Conservation (phyloP, 1,140 invertebrate genomes). For the Grapholita molesta region DNA sequence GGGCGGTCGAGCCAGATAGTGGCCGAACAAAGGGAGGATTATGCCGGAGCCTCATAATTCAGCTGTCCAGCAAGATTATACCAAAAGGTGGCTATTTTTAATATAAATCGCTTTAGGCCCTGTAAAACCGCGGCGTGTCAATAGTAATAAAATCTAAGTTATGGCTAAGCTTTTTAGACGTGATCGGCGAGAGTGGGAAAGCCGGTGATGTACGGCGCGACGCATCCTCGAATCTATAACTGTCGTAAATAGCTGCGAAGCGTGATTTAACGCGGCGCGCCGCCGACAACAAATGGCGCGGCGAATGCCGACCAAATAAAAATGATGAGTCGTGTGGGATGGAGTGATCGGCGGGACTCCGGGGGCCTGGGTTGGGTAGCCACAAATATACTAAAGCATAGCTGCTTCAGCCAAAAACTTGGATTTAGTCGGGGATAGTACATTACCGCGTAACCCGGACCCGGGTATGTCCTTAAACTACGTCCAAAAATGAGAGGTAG, state of each 20-base stretch:
- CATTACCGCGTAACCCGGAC: too few relatives aligned
- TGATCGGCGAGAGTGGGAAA: not conserved
- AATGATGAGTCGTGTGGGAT: conserved; percentile 14
- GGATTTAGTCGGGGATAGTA: too few relatives aligned
- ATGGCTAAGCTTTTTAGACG: conserved; percentile 8
- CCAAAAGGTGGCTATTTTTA: conserved; percentile 15
- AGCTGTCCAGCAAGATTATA: not conserved
- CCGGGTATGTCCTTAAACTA: too few relatives aligned
- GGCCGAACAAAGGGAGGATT: conserved; percentile 14
- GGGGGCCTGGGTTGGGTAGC: not conserved
- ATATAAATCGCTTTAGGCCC: conserved; percentile 4
- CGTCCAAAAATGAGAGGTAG: too few relatives aligned
- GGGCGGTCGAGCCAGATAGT: conserved; percentile 1
- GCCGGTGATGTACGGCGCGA: conserved; percentile 7
- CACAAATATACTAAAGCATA: too few relatives aligned
- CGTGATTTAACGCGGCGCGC: conserved; percentile 9
- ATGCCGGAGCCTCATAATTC: not conserved
- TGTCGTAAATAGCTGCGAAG: not conserved
- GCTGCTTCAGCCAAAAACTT: too few relatives aligned
- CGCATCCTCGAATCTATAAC: conserved; percentile 14
- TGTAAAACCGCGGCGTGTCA: not conserved
- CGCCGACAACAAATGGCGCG: conserved; percentile 11
- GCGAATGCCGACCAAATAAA: conserved; percentile 13
- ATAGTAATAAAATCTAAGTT: conserved; percentile 5
- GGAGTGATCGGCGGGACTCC: not conserved